phyloP scores from a whole-genome alignment of 2,888 invertebrate species.

The Idaea biselata region DNA sequence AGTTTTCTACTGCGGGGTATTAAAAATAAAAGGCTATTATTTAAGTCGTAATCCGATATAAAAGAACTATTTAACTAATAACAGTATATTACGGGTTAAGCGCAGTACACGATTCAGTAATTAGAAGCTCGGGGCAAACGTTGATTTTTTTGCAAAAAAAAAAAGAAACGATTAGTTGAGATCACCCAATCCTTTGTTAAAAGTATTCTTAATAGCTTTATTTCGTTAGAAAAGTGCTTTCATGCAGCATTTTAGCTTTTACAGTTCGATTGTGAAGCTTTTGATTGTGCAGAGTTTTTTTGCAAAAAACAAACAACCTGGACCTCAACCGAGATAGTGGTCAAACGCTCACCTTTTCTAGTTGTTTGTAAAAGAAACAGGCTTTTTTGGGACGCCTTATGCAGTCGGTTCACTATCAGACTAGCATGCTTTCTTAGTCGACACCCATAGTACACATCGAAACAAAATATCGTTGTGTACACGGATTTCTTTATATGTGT shows the following conservation, averaged over 20 bases:
- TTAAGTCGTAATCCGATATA: conserved; percentile 47
- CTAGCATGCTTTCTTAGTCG: too few relatives aligned
- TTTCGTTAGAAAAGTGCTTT: not conserved
- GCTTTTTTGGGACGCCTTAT: too few relatives aligned
- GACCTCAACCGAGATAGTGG: too few relatives aligned
- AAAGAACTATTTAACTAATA: conserved; percentile 32
- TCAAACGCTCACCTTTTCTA: too few relatives aligned
- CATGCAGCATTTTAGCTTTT: not conserved
- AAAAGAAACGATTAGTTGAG: not conserved
- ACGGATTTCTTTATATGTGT: too few relatives aligned
- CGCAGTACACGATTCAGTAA: conserved; percentile 4
- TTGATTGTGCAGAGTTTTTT: not conserved
- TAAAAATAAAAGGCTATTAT: conserved; percentile 59
- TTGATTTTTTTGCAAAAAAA: not conserved
- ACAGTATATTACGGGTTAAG: conserved; percentile 12
- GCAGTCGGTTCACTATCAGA: too few relatives aligned
- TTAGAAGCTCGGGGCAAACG: not conserved
- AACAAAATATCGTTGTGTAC: too few relatives aligned
- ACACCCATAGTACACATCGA: too few relatives aligned
- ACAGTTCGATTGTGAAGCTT: not conserved
- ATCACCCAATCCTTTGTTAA: not conserved
- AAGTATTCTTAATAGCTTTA: not conserved
- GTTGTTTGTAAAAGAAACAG: too few relatives aligned
- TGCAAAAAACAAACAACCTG: too few relatives aligned
- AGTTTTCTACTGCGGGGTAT: conserved; percentile 44